Percentiles rank a stretch among this genome's conserved stretches.
Conservation (phyloP, 1,140 invertebrate genomes). For the Pseudomyrmex cubaensis region DNA sequence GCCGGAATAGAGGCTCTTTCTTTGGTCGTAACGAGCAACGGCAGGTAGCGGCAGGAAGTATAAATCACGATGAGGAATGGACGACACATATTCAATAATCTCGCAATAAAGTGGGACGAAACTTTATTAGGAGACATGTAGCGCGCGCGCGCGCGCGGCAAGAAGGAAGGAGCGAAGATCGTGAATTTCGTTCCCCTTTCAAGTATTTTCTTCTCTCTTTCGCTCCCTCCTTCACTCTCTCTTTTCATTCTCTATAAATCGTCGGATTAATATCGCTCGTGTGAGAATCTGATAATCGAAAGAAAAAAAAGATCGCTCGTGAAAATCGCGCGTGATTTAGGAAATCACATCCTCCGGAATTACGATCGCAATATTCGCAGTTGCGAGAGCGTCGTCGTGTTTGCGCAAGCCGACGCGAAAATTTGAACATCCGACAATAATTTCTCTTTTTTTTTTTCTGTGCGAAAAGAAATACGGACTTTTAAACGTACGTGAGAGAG, state of each 20-base stretch:
- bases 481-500: no score
- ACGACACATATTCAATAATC: constrained; percentile 61
- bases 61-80: constrained; percentile 64
- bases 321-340: constrained; percentile 56
- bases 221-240: neutral
- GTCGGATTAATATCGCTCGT: constrained; percentile 57
- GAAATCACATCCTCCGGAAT: constrained; percentile 38
- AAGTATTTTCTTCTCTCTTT: no score
- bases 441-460: no score
- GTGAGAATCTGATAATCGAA: constrained; percentile 31
- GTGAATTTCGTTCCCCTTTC: constrained; percentile 46
- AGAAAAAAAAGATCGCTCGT: neutral
- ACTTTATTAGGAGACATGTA: constrained; percentile 64
- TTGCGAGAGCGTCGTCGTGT: neutral
- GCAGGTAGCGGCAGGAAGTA: constrained; percentile 54
- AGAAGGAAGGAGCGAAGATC: constrained; percentile 23
- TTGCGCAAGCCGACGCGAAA: neutral
- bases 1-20: constrained; percentile 25
- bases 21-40: neutral
- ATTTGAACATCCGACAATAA: no score
- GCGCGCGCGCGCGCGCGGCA: neutral
- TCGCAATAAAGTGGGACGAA: constrained; percentile 60
- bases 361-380: constrained; percentile 50
- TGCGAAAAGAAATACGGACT: neutral
- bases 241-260: constrained; percentile 57